Conservation (phyloP, 1,140 invertebrate species). For the Choristoneura fumiferana region DNA sequence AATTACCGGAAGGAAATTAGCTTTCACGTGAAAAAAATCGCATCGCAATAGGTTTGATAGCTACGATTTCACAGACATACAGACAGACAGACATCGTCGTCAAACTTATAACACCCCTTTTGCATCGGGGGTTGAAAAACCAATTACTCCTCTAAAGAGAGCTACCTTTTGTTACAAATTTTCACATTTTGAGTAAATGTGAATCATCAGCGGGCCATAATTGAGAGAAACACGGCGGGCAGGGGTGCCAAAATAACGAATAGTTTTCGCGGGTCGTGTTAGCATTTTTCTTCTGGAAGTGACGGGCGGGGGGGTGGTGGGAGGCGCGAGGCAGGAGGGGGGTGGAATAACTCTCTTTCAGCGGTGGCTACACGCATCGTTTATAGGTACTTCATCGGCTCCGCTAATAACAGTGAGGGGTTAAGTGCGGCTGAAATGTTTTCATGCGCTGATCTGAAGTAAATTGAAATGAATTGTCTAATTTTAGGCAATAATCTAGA, state of each 20-base stretch:
- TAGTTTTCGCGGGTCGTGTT: constrained; percentile 76
- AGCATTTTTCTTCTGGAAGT: constrained; percentile 76
- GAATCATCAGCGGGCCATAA: constrained; percentile 49
- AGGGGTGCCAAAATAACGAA: constrained; percentile 77
- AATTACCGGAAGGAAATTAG: no score
- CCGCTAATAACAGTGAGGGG: constrained; percentile 57
- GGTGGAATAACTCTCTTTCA: constrained; percentile 55
- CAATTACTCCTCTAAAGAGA: no score
- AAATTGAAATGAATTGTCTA: no score
- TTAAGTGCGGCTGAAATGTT: constrained; percentile 5
- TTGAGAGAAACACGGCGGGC: constrained; percentile 46
- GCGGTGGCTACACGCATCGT: constrained; percentile 65
- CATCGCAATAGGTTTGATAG: no score
- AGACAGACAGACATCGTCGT: no score
- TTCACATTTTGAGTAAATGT: not conserved
- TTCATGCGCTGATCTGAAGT: not conserved
- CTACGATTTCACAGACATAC: no score
- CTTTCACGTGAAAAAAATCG: no score
- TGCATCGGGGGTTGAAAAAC: no score
- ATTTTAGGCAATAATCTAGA: no score
- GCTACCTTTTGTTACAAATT: no score
- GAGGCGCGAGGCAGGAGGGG: constrained; percentile 26
- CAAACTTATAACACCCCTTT: no score
- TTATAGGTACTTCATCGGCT: constrained; percentile 74
- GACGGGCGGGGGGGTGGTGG: constrained; percentile 49